Percentiles rank a stretch among this genome's conserved stretches.
phyloP scores from a whole-genome alignment of 2,888 invertebrate species.

The Tenthredo amoena region DNA sequence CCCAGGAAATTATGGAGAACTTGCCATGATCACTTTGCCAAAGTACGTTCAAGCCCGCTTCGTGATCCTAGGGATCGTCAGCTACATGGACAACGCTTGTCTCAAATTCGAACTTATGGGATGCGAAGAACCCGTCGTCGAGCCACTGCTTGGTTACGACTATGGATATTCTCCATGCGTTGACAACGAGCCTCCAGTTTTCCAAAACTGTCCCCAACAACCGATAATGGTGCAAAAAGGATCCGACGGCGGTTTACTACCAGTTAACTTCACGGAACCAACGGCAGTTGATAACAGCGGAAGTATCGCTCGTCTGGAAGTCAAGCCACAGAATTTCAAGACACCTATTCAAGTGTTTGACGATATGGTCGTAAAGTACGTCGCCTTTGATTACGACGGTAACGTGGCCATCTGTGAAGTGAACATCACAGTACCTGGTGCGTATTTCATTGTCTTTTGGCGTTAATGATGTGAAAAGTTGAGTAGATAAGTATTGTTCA shows the following conservation, averaged over 20 bases:
- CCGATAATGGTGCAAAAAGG: conserved; percentile 94
- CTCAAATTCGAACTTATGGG: conserved; percentile 98
- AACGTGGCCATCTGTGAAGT: conserved; percentile 98
- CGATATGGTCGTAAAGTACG: conserved; percentile 95
- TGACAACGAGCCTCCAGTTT: conserved; percentile 97
- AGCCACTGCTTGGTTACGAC: conserved; percentile 94
- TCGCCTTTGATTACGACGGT: conserved; percentile 98
- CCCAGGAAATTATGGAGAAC: conserved; percentile 97
- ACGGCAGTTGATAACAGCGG: conserved; percentile 97
- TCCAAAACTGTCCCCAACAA: conserved; percentile 97
- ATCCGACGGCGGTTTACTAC: conserved; percentile 91
- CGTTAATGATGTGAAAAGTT: conserved; percentile 13
- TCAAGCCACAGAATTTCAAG: conserved; percentile 94
- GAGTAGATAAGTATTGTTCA: neutral
- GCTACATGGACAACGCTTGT: conserved; percentile 98
- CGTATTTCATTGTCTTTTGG: conserved; percentile 55
- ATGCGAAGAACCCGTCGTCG: conserved; percentile 91
- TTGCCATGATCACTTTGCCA: conserved; percentile 97
- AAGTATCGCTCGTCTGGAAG: conserved; percentile 94
- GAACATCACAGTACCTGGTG: conserved; percentile 93
- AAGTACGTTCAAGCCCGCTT: conserved; percentile 96
- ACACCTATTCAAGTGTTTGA: conserved; percentile 94
- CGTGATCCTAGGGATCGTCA: conserved; percentile 96
- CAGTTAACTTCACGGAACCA: conserved; percentile 96
- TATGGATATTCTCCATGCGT: conserved; percentile 97